phyloP scores from a whole-genome alignment of 23 tunicate species.

The Botrylloides violaceus region DNA sequence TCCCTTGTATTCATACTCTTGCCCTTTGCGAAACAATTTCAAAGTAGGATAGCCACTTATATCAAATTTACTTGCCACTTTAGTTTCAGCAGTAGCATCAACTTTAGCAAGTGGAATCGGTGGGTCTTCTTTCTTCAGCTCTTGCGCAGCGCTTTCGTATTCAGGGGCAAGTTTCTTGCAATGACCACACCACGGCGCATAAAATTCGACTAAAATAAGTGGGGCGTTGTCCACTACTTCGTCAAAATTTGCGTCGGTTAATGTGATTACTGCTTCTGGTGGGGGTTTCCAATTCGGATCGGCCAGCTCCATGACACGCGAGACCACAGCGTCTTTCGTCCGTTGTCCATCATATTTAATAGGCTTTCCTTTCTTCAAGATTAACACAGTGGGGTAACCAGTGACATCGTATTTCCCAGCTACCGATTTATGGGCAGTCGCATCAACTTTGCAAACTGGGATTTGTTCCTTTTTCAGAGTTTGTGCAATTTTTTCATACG shows the following conservation, averaged over 20 bases:
- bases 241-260: constrained; percentile 72
- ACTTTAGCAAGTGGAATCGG: constrained; percentile 91
- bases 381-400: constrained; percentile 82
- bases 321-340: constrained; percentile 55
- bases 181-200: constrained; percentile 99
- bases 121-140: constrained; percentile 49
- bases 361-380: constrained; percentile 42
- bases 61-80: constrained; percentile 48
- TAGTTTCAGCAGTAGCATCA: constrained; percentile 84
- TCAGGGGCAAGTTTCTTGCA: constrained; percentile 95
- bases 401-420: constrained; percentile 47
- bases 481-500: constrained; percentile 88
- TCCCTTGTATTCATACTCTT: constrained; percentile 85
- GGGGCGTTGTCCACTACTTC: constrained; percentile 70
- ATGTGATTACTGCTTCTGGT: constrained; percentile 76
- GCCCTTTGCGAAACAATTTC: constrained; percentile 84
- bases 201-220: constrained; percentile 84
- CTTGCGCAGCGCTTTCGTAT: constrained; percentile 89
- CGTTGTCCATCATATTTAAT: constrained; percentile 68
- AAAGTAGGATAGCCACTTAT: constrained; percentile 94
- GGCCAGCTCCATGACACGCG: constrained; percentile 44
- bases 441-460: constrained; percentile 79
- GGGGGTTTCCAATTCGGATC: constrained; percentile 98
- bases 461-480: constrained; percentile 45
- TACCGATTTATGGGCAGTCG: constrained; percentile 46